A percentile compares a stretch with the other conserved stretches of the same genome.
phyloP scores from a whole-genome alignment of 2,113 vertebrate species.

The Rhynchomys soricoides region DNA sequence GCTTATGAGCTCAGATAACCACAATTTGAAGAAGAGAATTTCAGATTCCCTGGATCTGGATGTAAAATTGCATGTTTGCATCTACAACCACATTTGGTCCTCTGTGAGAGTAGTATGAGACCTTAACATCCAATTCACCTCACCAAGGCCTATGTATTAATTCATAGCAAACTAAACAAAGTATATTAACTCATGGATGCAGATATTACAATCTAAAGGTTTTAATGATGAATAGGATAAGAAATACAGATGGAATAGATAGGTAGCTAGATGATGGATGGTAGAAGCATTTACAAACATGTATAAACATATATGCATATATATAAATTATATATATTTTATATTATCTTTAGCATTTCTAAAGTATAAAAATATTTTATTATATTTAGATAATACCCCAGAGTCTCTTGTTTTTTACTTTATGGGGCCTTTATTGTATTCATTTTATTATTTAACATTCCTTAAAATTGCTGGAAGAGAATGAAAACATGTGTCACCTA shows the following conservation, averaged over 20 bases:
- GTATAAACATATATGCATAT: background rate
- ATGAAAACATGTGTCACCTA: background rate
- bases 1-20: too few species aligned
- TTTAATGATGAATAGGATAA: background rate
- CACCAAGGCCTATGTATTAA: background rate
- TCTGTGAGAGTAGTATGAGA: background rate
- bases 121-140: too few species aligned
- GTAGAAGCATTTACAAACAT: background rate
- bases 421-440: background rate
- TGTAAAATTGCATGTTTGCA: too few species aligned
- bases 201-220: background rate
- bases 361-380: background rate
- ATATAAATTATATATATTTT: background rate
- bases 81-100: too few species aligned
- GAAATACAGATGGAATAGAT: background rate
- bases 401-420: background rate
- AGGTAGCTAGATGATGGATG: background rate
- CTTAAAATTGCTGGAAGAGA: background rate
- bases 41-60: background rate
- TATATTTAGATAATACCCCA: background rate
- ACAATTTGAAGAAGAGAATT: background rate
- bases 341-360: background rate
- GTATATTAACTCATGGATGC: background rate
- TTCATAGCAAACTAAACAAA: background rate
- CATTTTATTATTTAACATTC: background rate